Conservation (phyloP, 1,140 invertebrate species). For the Physella acuta region DNA sequence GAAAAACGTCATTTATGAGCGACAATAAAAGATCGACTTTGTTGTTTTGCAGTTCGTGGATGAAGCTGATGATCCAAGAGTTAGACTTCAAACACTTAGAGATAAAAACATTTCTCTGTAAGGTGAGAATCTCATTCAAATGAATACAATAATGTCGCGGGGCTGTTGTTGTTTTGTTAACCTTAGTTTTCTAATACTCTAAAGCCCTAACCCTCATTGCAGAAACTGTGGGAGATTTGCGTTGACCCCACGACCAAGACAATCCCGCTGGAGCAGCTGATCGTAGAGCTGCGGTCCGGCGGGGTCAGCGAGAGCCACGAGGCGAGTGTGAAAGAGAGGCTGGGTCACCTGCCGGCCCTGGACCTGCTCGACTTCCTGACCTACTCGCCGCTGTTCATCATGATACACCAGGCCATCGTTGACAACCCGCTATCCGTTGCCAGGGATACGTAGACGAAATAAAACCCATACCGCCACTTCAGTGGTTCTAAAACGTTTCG, state of each 20-base stretch:
- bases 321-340: slow-evolving; percentile 42
- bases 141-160: too few relatives aligned
- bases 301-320: slow-evolving; percentile 52
- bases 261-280: slow-evolving; percentile 51
- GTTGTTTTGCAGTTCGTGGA: slow-evolving; percentile 11
- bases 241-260: slow-evolving; percentile 49
- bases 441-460: too few relatives aligned
- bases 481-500: too few relatives aligned
- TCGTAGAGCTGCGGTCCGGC: slow-evolving; percentile 54
- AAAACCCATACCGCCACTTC: too few relatives aligned
- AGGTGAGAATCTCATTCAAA: too few relatives aligned
- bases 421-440: slow-evolving; percentile 52
- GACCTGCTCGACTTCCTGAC: slow-evolving; percentile 57
- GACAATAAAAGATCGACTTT: slow-evolving; percentile 5
- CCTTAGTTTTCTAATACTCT: neutral
- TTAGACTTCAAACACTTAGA: slow-evolving; percentile 50
- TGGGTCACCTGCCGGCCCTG: slow-evolving; percentile 43
- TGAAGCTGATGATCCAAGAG: slow-evolving; percentile 37
- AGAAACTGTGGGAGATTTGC: slow-evolving; percentile 58
- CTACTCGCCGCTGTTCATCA: slow-evolving; percentile 56
- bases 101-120: slow-evolving; percentile 55
- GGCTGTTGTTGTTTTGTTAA: too few relatives aligned
- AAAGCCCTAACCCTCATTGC: slow-evolving; percentile 25
- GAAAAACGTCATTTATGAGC: too few relatives aligned
- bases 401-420: slow-evolving; percentile 54